Conservation (phyloP, 2,797 vertebrate genomes). For the Tarsius wallacei region DNA sequence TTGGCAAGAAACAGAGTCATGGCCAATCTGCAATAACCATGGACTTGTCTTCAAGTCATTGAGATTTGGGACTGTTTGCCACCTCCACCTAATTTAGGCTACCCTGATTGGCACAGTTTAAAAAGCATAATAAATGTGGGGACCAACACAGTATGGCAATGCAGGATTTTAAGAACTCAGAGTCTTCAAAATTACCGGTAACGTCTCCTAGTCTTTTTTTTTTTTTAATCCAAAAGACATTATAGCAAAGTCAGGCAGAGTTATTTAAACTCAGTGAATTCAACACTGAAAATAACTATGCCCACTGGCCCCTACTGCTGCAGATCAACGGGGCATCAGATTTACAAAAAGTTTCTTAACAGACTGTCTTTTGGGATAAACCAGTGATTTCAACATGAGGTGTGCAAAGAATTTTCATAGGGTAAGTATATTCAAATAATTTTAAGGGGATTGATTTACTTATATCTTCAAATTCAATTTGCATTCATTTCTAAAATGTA, state of each 20-base stretch:
- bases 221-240: background rate
- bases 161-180: background rate
- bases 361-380: background rate
- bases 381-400: background rate
- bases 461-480: background rate
- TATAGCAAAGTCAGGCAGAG: background rate
- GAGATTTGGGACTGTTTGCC: background rate
- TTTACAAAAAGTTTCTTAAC: background rate
- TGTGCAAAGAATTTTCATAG: background rate
- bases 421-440: background rate
- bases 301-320: background rate
- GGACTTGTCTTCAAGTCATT: background rate
- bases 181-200: background rate
- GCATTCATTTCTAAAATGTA: background rate
- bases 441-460: background rate
- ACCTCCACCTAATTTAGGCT: background rate
- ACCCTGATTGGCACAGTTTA: background rate
- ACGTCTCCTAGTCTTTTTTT: background rate
- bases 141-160: background rate
- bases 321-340: background rate
- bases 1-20: background rate
- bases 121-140: background rate
- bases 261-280: slow-evolving; percentile 24
- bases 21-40: background rate
- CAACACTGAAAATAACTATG: background rate